Evolutionary conservation across 2,888 invertebrate species (phyloP).

Genomic region (Rhaphigaster nebulosa): DNA sequence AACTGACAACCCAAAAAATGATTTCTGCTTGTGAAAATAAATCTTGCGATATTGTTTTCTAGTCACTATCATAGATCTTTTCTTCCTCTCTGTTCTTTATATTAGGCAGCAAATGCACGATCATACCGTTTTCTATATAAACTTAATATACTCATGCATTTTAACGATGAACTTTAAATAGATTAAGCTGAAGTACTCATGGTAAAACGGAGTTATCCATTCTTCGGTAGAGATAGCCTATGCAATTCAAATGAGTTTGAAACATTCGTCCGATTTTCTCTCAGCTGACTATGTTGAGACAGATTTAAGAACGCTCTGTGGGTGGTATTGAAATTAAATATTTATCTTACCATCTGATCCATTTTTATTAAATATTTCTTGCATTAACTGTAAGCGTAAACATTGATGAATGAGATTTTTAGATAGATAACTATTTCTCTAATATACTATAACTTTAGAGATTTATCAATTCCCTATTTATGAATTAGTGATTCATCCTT

Average conservation of each 20-base stretch:
- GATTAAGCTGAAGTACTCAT: constrained; percentile 5
- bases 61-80: neutral
- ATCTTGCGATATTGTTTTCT: neutral
- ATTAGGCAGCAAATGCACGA: neutral
- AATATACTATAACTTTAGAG: too few relatives aligned
- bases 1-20: too few relatives aligned
- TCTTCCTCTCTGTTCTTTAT: neutral
- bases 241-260: constrained; percentile 8
- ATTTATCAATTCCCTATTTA: too few relatives aligned
- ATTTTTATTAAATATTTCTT: neutral
- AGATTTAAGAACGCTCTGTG: neutral
- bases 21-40: too few relatives aligned
- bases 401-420: too few relatives aligned
- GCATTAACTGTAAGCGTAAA: too few relatives aligned
- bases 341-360: neutral
- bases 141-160: neutral
- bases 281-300: neutral
- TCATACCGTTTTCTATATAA: neutral
- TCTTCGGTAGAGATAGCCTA: neutral
- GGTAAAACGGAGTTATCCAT: constrained; percentile 5
- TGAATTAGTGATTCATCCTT: too few relatives aligned
- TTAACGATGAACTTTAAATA: constrained; percentile 22
- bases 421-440: too few relatives aligned
- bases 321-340: neutral
- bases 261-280: constrained; percentile 5